Evolutionary conservation across 1,140 invertebrate genomes (phyloP), one percentile per base, ranked within the genome.

Genomic region (Aphaenogaster ashmeadi): DNA sequence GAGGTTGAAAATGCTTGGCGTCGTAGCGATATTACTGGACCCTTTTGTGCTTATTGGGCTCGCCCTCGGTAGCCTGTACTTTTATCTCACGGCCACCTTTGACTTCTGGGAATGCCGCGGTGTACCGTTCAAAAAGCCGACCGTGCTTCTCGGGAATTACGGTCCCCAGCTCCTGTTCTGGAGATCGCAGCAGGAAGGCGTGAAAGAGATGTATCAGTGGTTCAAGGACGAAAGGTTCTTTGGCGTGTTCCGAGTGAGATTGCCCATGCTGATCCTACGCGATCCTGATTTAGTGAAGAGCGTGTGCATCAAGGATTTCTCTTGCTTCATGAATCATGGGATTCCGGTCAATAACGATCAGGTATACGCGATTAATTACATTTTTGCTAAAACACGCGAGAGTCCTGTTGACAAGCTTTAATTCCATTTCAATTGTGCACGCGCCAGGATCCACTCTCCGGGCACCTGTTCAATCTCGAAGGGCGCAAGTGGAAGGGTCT

Each of bases 291-390:
- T 97, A 0, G 94, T 97, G 18, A 96, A 95, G 77, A 87, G 86
- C 21, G 90, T 97, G 6, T 94, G 94, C 62, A 92, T 96, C 0
- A 96, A 96, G 89, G 96, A 96, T 87, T 97, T 97, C 67, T 77
- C 92, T 0, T 92, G 92, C 85, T 97, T 97, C 84, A 85, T 90
- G 8, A 96, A 96, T 85, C 92, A 96, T 47, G 94, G 95, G 8
- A 93, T 95, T 75, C 92, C 93, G 2, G 87, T 94, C 15, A 94
- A 94, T 72, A 92, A 86, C 52, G 71, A 81, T 1, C 87, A 91
- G 90, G 90, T 91, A 91, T 72, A 27, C 50, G 1, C 9, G 21
- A 15, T 15, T 36, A 18, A 54, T 41, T 15, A 4, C 4, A 58
- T 9, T 41, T 50, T 79, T 38, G 4, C 7, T 38, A 15, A 27